These are phyloP conservation scores for Bradypodion pumilum DNA, from an alignment of 2,797 vertebrate genomes.

Conservation along the genomic window DNA sequence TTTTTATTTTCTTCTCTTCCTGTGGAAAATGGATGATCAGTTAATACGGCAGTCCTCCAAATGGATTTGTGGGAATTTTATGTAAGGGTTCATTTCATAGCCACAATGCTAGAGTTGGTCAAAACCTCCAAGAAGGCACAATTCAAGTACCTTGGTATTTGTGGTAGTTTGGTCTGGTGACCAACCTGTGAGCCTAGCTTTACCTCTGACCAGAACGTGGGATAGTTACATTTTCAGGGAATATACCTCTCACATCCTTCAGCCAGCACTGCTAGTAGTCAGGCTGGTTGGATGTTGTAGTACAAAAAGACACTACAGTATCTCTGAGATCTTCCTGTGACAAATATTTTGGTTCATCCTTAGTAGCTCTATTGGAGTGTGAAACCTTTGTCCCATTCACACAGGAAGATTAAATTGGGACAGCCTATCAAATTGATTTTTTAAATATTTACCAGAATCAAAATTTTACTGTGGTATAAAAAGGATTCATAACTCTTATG, in stretches of 20 bases:
- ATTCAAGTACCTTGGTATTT: not conserved
- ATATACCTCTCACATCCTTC: too few species aligned
- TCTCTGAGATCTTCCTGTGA: too few species aligned
- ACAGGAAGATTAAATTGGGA: not conserved
- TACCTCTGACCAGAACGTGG: not conserved
- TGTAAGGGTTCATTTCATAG: too few species aligned
- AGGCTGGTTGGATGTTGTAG: too few species aligned
- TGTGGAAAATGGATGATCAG: not conserved
- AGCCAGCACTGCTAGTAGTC: not conserved
- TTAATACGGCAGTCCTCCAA: not conserved
- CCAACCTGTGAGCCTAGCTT: too few species aligned
- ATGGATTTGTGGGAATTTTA: too few species aligned
- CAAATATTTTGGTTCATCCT: not conserved
- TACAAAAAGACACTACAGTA: too few species aligned
- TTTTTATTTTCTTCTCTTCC: not conserved
- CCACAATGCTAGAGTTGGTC: too few species aligned
- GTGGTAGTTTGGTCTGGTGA: not conserved
- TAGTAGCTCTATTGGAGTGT: too few species aligned
- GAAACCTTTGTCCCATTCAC: slow-evolving; percentile 28
- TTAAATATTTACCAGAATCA: not conserved
- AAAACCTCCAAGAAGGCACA: not conserved
- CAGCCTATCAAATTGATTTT: not conserved
- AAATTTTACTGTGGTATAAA: not conserved
- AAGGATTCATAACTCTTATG: not conserved
- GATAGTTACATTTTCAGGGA: not conserved